These are phyloP conservation scores for Etheostoma perlongum DNA, from an alignment of 2,797 vertebrate genomes.

Conservation along the genomic window DNA sequence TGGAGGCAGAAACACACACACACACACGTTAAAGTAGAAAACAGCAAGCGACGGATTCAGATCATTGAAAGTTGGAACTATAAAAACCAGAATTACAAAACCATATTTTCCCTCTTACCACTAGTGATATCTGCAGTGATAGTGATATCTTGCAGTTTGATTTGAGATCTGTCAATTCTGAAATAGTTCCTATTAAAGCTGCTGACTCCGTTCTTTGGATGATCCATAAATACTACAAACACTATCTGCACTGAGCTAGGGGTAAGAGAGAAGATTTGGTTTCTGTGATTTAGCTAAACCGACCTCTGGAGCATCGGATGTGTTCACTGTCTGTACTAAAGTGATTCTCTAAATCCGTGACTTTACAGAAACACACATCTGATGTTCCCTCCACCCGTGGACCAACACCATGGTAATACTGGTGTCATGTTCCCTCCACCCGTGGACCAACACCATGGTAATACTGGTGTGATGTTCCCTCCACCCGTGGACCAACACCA, in stretches of 20 bases:
- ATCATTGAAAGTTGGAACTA: too few species aligned
- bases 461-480: not conserved
- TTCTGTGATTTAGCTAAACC: conserved; percentile 8
- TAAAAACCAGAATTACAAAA: conserved; percentile 14
- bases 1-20: conserved; percentile 18
- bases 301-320: not conserved
- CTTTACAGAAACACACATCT: conserved; percentile 7
- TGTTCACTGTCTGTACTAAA: not conserved
- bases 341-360: conserved; percentile 21
- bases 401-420: conserved; percentile 46
- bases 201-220: not conserved
- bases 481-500: too few species aligned
- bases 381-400: conserved; percentile 63
- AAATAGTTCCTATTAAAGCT: not conserved
- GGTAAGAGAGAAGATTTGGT: not conserved
- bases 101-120: not conserved
- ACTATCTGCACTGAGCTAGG: not conserved
- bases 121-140: not conserved
- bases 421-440: too few species aligned
- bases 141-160: not conserved
- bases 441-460: conserved; percentile 49
- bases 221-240: too few species aligned
- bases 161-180: not conserved
- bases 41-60: not conserved
- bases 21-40: not conserved